phyloP scores from a whole-genome alignment of 53 echinoderm and acorn worm species.

The Temnopleurus reevesii region DNA sequence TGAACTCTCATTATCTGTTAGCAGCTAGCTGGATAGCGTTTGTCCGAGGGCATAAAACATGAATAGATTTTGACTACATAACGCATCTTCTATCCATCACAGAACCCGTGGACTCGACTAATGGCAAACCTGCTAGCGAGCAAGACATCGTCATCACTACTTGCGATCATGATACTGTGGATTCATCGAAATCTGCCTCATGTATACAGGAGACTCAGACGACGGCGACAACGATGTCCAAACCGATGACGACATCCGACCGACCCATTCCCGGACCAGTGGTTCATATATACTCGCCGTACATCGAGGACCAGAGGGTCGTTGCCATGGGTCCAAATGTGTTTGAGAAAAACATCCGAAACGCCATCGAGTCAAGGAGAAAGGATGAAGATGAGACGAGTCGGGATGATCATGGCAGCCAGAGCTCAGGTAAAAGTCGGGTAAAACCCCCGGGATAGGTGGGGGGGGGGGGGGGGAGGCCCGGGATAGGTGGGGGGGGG shows the following conservation, averaged over 20 bases:
- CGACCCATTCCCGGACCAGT: not conserved
- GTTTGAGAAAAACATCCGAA: slow-evolving; percentile 44
- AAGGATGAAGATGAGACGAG: not conserved
- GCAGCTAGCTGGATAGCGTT: too few species aligned
- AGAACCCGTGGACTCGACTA: not conserved
- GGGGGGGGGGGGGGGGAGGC: too few species aligned
- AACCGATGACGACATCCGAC: not conserved
- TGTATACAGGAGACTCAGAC: not conserved
- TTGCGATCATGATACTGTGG: not conserved
- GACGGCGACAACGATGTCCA: not conserved
- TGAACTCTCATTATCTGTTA: too few species aligned
- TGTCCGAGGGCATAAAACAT: too few species aligned
- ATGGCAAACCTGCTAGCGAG: not conserved
- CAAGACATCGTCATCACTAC: not conserved
- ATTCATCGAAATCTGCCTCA: not conserved
- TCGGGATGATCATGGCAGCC: not conserved
- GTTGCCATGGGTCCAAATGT: not conserved
- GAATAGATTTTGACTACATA: too few species aligned
- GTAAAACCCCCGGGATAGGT: too few species aligned
- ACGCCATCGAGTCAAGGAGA: slow-evolving; percentile 32
- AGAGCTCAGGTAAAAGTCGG: not conserved
- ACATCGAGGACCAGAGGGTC: slow-evolving; percentile 39
- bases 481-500: too few species aligned
- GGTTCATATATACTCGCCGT: slow-evolving; percentile 9
- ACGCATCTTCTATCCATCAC: too few species aligned